Percentiles rank a stretch among this genome's conserved stretches.
Evolutionary conservation across 2,113 vertebrate genomes (phyloP).

Genomic region (Microcebus murinus): DNA sequence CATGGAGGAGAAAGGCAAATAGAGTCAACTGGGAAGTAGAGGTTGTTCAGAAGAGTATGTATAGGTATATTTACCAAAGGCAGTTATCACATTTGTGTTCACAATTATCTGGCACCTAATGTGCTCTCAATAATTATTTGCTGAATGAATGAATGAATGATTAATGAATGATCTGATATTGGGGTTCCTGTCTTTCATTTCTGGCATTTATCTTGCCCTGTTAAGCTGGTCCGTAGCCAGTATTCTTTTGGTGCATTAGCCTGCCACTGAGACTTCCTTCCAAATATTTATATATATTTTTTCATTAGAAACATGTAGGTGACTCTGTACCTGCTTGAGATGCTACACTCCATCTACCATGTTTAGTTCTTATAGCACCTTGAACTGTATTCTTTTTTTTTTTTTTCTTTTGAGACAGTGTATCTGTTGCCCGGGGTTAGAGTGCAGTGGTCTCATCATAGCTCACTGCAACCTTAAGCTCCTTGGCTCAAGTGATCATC

Average conservation of each 20-base stretch:
- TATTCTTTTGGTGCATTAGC: not conserved
- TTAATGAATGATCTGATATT: not conserved
- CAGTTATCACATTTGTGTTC: not conserved
- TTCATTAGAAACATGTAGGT: not conserved
- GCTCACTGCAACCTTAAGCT: too few species aligned
- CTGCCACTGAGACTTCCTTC: not conserved
- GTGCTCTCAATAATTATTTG: not conserved
- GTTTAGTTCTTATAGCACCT: not conserved
- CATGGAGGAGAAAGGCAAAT: not conserved
- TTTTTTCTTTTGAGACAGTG: too few species aligned
- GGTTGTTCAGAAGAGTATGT: not conserved
- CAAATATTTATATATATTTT: not conserved
- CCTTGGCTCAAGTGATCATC: too few species aligned
- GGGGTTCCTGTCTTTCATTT: not conserved
- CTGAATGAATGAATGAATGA: not conserved
- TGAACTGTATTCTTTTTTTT: not conserved
- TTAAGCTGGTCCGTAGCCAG: not conserved
- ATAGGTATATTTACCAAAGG: not conserved
- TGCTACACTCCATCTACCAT: not conserved
- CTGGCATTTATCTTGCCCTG: not conserved
- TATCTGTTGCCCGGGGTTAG: too few species aligned
- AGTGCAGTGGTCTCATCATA: too few species aligned
- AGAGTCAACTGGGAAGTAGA: not conserved
- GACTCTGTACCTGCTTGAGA: not conserved
- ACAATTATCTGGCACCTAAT: not conserved